These are phyloP conservation scores for Drosophila robusta DNA, from an alignment of 2,888 invertebrate species.

Conservation along the genomic window DNA sequence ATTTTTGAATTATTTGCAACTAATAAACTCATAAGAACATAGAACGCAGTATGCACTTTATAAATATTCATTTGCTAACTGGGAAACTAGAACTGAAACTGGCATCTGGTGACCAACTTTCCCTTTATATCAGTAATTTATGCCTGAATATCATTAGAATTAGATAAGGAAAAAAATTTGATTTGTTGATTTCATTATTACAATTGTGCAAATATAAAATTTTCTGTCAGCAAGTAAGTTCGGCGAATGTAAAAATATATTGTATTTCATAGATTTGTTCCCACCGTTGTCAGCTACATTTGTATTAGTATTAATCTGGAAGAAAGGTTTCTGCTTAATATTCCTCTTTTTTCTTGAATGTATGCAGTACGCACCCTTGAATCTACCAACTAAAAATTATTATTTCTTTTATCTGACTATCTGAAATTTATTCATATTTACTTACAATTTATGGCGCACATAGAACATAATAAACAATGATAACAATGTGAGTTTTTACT, in stretches of 20 bases:
- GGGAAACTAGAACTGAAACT: conserved; percentile 48
- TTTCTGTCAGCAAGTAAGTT: conserved; percentile 6
- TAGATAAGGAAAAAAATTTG: conserved; percentile 47
- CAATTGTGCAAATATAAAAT: conserved; percentile 29
- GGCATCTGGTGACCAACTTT: conserved; percentile 34
- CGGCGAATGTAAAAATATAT: conserved; percentile 1
- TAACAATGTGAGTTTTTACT: background rate
- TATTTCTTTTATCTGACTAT: no score
- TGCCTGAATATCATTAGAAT: conserved; percentile 51
- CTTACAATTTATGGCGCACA: no score
- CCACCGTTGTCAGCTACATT: conserved; percentile 8
- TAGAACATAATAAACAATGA: background rate
- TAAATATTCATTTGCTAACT: conserved; percentile 63
- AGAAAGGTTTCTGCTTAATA: background rate
- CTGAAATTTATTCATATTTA: no score
- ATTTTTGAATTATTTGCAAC: conserved; percentile 41
- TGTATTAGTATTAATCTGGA: conserved; percentile 5
- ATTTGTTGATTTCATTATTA: conserved; percentile 27
- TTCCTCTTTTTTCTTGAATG: background rate
- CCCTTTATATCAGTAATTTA: conserved; percentile 54
- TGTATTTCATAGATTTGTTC: conserved; percentile 5
- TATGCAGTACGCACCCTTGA: no score
- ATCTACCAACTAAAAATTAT: no score
- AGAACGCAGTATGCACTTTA: conserved; percentile 22
- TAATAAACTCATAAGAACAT: conserved; percentile 48